Conservation (phyloP, 2,113 vertebrate genomes). For the Phyllostomus hastatus region DNA sequence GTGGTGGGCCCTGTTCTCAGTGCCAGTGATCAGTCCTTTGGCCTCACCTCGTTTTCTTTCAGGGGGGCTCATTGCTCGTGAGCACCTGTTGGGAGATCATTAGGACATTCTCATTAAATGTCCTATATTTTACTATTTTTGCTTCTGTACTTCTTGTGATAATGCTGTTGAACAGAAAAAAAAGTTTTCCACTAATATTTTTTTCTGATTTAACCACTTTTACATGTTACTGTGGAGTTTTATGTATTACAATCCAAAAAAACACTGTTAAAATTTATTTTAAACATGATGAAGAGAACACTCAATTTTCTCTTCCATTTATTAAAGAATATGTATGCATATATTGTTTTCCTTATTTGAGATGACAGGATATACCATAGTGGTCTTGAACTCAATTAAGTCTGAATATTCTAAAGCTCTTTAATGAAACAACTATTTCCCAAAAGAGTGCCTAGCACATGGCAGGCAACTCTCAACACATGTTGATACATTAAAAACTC, state of each 20-base stretch:
- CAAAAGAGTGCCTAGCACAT: not conserved
- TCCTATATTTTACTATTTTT: not conserved
- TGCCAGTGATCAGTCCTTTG: not conserved
- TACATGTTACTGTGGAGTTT: not conserved
- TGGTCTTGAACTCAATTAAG: not conserved
- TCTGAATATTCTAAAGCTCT: slow-evolving; percentile 3
- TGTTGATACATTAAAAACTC: not conserved
- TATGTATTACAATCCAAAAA: not conserved
- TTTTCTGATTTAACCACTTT: not conserved
- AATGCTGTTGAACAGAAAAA: not conserved
- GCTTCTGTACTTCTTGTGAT: not conserved
- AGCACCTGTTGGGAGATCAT: not conserved
- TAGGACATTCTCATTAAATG: not conserved
- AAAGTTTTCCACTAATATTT: not conserved
- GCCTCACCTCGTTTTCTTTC: not conserved
- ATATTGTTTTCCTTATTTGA: not conserved
- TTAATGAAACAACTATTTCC: not conserved
- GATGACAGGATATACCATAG: not conserved
- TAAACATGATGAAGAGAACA: slow-evolving; percentile 6
- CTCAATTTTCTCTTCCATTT: not conserved
- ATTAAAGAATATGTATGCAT: not conserved
- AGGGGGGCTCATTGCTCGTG: not conserved
- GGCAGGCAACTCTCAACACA: not conserved
- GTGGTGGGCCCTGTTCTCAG: not conserved
- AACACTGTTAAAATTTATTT: not conserved